Conservation (phyloP, 2,113 vertebrate genomes). For the Abramis brama region DNA sequence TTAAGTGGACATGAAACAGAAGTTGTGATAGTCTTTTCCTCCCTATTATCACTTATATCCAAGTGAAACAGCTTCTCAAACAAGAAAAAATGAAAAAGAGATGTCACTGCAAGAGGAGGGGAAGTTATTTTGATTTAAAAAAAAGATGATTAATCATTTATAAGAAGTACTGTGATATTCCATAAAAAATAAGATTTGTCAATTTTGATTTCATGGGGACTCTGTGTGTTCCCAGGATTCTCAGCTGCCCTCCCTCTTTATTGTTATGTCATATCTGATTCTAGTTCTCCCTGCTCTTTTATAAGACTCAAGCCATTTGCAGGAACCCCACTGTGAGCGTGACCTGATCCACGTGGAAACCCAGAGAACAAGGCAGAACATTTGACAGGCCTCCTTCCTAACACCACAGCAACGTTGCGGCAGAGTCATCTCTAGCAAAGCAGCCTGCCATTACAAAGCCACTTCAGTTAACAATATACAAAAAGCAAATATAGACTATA, state of each 20-base stretch:
- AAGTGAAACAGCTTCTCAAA: too few species aligned
- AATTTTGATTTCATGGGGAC: too few species aligned
- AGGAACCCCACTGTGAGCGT: neutral
- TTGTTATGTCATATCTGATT: neutral
- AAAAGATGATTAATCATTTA: too few species aligned
- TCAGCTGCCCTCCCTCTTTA: neutral
- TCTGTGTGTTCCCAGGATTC: neutral
- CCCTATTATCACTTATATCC: too few species aligned
- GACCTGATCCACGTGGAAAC: constrained; percentile 7
- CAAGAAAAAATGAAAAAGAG: too few species aligned
- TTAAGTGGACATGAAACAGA: too few species aligned
- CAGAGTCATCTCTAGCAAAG: constrained; percentile 8
- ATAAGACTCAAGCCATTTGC: constrained; percentile 9
- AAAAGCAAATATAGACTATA: neutral
- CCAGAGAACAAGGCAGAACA: constrained; percentile 18
- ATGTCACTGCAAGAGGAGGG: too few species aligned
- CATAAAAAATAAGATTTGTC: too few species aligned
- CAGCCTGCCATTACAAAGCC: neutral
- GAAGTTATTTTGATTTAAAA: too few species aligned
- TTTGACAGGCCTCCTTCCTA: neutral
- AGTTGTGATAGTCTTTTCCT: too few species aligned
- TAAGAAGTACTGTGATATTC: too few species aligned
- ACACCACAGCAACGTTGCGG: constrained; percentile 3
- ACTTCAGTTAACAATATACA: neutral
- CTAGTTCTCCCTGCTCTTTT: constrained; percentile 12